phyloP scores from a whole-genome alignment of 2,113 vertebrate species.

The Cathartes aura region DNA sequence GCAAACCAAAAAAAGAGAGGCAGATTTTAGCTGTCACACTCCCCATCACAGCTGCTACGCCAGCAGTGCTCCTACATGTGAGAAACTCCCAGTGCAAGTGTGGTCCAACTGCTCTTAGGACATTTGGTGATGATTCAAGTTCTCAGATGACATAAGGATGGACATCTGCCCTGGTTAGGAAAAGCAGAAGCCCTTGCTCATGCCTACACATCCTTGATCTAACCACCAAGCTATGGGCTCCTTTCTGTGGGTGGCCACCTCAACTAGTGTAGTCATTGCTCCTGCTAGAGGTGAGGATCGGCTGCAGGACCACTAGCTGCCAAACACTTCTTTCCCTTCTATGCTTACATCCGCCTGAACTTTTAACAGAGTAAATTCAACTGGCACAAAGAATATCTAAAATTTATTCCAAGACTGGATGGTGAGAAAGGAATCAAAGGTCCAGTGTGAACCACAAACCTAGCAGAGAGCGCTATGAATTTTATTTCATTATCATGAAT shows the following conservation, averaged over 20 bases:
- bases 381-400: neutral
- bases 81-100: neutral
- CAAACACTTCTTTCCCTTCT: neutral
- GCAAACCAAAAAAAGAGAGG: neutral
- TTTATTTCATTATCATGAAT: neutral
- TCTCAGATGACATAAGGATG: neutral
- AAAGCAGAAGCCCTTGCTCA: neutral
- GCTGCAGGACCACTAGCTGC: neutral
- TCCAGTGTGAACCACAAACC: neutral
- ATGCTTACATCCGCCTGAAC: neutral
- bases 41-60: accelerated
- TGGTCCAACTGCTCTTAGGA: neutral
- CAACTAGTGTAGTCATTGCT: neutral
- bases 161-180: neutral
- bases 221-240: neutral
- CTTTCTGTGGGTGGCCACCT: neutral
- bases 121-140: neutral
- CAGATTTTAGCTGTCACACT: neutral
- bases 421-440: neutral
- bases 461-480: neutral
- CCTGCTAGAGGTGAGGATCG: neutral
- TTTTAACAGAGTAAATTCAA: neutral
- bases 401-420: neutral
- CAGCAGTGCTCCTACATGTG: neutral
- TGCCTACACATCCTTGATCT: neutral